phyloP scores from a whole-genome alignment of 2,113 vertebrate genomes.

The Syngnathoides biaculeatus region DNA sequence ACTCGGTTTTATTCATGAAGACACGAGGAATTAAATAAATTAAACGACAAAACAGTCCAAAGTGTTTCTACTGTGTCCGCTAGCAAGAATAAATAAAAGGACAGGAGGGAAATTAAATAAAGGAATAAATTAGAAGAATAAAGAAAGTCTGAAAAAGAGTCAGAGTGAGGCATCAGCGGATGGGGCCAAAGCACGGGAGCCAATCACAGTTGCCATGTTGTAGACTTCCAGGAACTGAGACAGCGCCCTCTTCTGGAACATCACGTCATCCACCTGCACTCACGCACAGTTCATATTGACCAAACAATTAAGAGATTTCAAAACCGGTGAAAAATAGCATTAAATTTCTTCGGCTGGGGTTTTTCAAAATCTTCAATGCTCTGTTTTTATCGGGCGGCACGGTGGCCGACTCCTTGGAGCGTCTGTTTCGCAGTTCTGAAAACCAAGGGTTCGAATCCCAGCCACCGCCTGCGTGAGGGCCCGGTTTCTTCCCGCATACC shows the following conservation, averaged over 20 bases:
- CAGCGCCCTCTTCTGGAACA: conserved; percentile 42
- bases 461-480: too few relatives aligned
- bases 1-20: conserved; percentile 40
- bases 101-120: conserved; percentile 14
- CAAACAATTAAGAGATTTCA: too few relatives aligned
- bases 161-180: neutral
- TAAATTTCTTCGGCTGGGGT: too few relatives aligned
- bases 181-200: neutral
- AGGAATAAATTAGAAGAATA: neutral
- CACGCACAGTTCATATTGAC: neutral
- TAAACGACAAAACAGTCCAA: neutral
- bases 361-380: too few relatives aligned
- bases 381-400: too few relatives aligned
- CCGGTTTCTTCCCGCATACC: too few relatives aligned
- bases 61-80: neutral
- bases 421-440: too few relatives aligned
- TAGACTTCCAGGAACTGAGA: conserved; percentile 39
- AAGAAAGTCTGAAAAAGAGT: neutral
- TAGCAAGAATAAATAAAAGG: neutral
- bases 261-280: conserved; percentile 37
- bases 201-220: conserved; percentile 19
- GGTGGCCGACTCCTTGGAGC: too few relatives aligned
- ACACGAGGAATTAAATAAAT: neutral
- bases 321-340: too few relatives aligned
- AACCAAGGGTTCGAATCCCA: too few relatives aligned